These are phyloP conservation scores for Macrotrachela quadricornifera DNA, from an alignment of 1,140 invertebrate genomes.

Conservation along the genomic window DNA sequence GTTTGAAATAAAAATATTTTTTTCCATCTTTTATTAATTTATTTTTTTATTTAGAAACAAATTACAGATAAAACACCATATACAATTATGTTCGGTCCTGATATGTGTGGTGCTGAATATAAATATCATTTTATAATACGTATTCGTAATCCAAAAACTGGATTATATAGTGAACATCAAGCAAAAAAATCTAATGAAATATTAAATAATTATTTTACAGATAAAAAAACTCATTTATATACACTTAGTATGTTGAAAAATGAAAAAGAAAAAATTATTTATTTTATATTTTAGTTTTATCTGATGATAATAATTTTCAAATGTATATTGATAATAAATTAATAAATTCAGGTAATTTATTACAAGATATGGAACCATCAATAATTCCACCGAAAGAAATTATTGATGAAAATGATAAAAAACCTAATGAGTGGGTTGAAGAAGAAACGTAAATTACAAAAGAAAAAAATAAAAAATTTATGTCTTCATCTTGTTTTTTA, in stretches of 20 bases:
- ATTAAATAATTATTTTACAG: conserved; percentile 68
- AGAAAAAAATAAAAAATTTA: too few relatives aligned
- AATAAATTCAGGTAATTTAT: conserved; percentile 58
- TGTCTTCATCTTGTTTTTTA: too few relatives aligned
- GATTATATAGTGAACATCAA: conserved; percentile 45
- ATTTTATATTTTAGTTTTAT: conserved; percentile 2
- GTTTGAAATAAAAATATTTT: conserved; percentile 15
- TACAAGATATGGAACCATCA: conserved; percentile 66
- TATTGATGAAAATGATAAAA: conserved; percentile 68
- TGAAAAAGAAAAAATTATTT: background rate
- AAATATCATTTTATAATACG: conserved; percentile 95
- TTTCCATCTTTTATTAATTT: conserved; percentile 41
- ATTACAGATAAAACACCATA: conserved; percentile 69
- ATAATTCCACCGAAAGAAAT: conserved; percentile 87
- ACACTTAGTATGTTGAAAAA: conserved; percentile 38
- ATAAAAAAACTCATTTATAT: conserved; percentile 83
- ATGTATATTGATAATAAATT: conserved; percentile 44
- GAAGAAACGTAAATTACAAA: conserved; percentile 46
- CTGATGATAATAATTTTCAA: conserved; percentile 49
- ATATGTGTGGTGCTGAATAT: conserved; percentile 87
- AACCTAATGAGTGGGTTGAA: conserved; percentile 88
- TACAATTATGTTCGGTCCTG: conserved; percentile 96
- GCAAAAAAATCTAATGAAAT: conserved; percentile 59
- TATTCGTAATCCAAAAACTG: conserved; percentile 79
- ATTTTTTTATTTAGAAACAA: conserved; percentile 33